A percentile compares a stretch with the other conserved stretches of the same genome.
Evolutionary conservation across 2,888 invertebrate genomes (phyloP).

Genomic region (Sarcophaga rosellei): DNA sequence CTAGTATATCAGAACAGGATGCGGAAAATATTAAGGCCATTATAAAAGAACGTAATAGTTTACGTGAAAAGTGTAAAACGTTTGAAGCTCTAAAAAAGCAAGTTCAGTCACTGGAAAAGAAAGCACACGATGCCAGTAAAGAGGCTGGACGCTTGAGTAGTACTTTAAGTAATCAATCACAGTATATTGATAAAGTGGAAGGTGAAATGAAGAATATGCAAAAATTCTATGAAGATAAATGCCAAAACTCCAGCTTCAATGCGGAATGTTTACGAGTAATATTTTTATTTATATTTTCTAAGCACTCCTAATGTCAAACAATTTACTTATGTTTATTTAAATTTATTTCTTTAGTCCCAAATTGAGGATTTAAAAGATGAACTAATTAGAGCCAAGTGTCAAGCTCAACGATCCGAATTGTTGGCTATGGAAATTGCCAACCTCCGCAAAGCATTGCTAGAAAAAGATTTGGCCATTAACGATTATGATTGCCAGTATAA

Average conservation of each 20-base stretch:
- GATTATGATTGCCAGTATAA: constrained; percentile 75
- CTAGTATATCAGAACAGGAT: constrained; percentile 69
- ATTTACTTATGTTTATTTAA: background rate
- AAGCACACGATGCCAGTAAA: constrained; percentile 67
- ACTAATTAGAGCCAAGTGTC: constrained; percentile 68
- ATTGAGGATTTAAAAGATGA: constrained; percentile 71
- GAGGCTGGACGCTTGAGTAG: constrained; percentile 64
- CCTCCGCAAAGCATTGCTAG: constrained; percentile 73
- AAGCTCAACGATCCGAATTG: constrained; percentile 70
- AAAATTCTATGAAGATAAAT: constrained; percentile 73
- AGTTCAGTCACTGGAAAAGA: constrained; percentile 68
- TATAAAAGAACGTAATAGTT: constrained; percentile 74
- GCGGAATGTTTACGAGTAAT: constrained; percentile 71
- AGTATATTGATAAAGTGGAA: constrained; percentile 72
- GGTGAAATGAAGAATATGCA: constrained; percentile 75
- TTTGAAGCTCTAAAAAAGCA: constrained; percentile 69
- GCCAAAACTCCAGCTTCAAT: constrained; percentile 70
- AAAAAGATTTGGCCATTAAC: constrained; percentile 73
- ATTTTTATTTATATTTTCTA: background rate
- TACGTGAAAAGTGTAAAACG: constrained; percentile 72
- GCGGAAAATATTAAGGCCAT: constrained; percentile 72
- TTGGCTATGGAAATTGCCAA: constrained; percentile 73
- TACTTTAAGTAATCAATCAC: constrained; percentile 68
- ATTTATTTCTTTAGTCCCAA: constrained; percentile 62
- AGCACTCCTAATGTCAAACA: background rate